Evolutionary conservation across 2,113 vertebrate species (phyloP).

Genomic region (Caretta caretta): DNA sequence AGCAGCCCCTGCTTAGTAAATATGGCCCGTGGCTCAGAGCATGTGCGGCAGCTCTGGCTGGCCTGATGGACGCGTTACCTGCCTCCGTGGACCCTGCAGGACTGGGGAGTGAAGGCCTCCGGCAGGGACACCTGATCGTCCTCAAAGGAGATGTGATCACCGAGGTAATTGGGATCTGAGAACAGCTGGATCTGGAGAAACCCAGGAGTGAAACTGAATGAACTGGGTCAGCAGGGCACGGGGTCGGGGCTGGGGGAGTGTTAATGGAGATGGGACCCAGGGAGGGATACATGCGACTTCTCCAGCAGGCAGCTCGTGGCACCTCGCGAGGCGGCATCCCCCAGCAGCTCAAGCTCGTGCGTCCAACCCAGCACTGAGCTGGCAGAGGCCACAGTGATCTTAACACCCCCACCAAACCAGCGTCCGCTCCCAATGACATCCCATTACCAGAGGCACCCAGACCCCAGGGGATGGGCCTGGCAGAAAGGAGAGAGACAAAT

Average conservation of each 20-base stretch:
- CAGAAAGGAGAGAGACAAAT: not conserved
- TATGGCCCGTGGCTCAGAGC: not conserved
- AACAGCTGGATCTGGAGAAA: constrained; percentile 88
- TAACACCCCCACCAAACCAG: not conserved
- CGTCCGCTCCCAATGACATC: no score
- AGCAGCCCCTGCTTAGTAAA: no score
- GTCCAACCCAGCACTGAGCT: not conserved
- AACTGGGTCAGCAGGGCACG: not conserved
- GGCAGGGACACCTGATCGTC: constrained; percentile 78
- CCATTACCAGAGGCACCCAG: not conserved
- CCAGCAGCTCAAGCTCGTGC: rapidly evolving
- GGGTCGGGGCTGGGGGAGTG: rapidly evolving
- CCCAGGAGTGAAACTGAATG: not conserved
- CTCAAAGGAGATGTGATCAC: constrained; percentile 77
- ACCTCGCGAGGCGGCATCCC: rapidly evolving
- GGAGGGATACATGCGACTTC: not conserved
- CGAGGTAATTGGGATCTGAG: constrained; percentile 86
- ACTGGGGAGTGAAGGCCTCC: constrained; percentile 75
- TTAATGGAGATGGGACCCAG: not conserved
- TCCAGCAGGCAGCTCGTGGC: rapidly evolving
- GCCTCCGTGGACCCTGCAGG: constrained; percentile 89
- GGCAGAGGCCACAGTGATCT: not conserved
- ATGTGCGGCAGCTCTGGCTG: no score
- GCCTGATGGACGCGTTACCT: constrained; percentile 80
- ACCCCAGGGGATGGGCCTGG: not conserved